Base-by-base conservation (phyloP, 2,888 invertebrate genomes). In the Conops quadrifasciatus region DNA sequence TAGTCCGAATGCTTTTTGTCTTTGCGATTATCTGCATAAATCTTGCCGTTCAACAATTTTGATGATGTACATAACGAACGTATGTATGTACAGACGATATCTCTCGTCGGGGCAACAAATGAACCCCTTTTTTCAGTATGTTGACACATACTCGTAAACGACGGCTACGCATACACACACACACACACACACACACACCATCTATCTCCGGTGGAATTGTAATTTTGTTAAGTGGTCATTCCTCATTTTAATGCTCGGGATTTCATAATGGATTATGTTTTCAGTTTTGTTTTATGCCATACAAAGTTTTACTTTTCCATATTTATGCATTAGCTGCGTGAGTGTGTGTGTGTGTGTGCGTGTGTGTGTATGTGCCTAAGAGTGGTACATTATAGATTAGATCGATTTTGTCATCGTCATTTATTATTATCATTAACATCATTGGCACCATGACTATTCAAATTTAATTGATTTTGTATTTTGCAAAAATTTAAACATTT, bases 141-240 rank as follows among this genome's bases (percentile, higher is more conserved):
- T 24, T 16, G 47, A 13, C 58, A 28, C 58, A 58, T 15, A 58
- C 2, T 24, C 58, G 15, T 26, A 28, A n/a, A n/a, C n/a, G n/a
- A n/a, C n/a, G n/a, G n/a, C n/a, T 26, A 53, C 9, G 36, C 36
- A 36, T 19, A 49, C 4, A 49, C 7, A 7, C 21, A 21, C 21
- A 53, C 49, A 49, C 16, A 59, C 60, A 69, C 72, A 70, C 70
- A 45, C 59, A 64, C 71, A 24, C 71, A 64, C 67, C 72, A 65
- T 30, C 63, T 47, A 28, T 66, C 56, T 53, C 62, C 28, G 26
- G 24, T 15, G 26, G 58, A 28, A 77, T 83, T 84, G 82, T 83
- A 85, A 85, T 85, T 85, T 86, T 79, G 84, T 82, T 86, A 85
- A 85, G 85, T 85, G 86, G 86, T 82, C 85, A 84, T 85, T 80